These are phyloP conservation scores for Sweltsa coloradensis DNA, from an alignment of 1,140 invertebrate genomes.

Conservation along the genomic window DNA sequence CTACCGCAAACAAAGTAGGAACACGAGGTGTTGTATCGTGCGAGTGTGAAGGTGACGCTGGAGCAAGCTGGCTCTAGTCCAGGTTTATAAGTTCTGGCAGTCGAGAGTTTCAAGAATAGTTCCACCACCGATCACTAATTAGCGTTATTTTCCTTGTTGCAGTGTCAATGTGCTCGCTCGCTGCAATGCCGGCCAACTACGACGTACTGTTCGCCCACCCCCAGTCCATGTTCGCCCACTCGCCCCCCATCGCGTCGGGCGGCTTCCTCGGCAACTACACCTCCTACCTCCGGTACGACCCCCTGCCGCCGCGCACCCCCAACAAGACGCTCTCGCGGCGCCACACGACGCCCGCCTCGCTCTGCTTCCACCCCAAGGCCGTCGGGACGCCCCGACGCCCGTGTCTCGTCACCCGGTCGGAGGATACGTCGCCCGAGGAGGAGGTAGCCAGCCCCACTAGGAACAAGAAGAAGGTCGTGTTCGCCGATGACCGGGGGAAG, in stretches of 20 bases:
- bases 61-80: too few species aligned
- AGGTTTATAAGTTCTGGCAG: too few species aligned
- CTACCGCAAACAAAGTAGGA: too few species aligned
- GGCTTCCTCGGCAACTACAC: constrained; percentile 34
- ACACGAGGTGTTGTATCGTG: too few species aligned
- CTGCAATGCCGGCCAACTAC: constrained; percentile 17
- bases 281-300: constrained; percentile 13
- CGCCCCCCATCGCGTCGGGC: constrained; percentile 34
- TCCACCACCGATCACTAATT: too few species aligned
- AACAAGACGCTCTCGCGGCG: constrained; percentile 23
- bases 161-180: constrained; percentile 13
- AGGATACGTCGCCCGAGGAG: constrained; percentile 19
- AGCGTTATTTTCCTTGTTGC: constrained; percentile 8
- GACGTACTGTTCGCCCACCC: constrained; percentile 50
- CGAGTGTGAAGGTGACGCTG: too few species aligned
- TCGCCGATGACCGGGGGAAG: constrained; percentile 83
- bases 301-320: constrained; percentile 20
- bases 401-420: constrained; percentile 30
- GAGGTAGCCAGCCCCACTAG: constrained; percentile 31
- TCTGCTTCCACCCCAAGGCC: constrained; percentile 12
- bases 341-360: too few species aligned
- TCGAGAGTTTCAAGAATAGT: too few species aligned
- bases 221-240: constrained; percentile 53
- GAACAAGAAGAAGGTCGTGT: constrained; percentile 77
- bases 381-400: constrained; percentile 31